phyloP scores from a whole-genome alignment of 2,113 vertebrate species.

The Glaucomys volans region DNA sequence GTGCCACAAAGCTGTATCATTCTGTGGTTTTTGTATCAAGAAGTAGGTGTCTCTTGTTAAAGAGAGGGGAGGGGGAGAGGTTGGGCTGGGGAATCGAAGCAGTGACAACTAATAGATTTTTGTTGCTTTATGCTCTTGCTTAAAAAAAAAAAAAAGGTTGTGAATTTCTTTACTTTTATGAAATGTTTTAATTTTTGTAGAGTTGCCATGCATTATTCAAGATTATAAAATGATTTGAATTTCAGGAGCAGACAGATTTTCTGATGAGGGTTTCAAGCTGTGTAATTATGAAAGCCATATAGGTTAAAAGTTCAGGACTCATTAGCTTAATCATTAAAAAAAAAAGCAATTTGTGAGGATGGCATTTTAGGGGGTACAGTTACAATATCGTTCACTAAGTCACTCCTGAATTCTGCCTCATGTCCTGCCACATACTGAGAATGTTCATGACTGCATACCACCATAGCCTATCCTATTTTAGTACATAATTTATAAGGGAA shows the following conservation, averaged over 20 bases:
- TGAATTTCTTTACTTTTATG: slow-evolving; percentile 87
- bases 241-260: slow-evolving; percentile 88
- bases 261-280: slow-evolving; percentile 91
- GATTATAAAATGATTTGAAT: slow-evolving; percentile 88
- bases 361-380: slow-evolving; percentile 74
- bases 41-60: background rate
- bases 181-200: slow-evolving; percentile 88
- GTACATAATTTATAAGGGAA: slow-evolving; percentile 73
- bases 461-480: slow-evolving; percentile 72
- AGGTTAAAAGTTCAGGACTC: slow-evolving; percentile 90
- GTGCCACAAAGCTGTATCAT: background rate
- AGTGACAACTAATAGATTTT: slow-evolving; percentile 74
- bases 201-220: slow-evolving; percentile 90
- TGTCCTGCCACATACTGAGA: slow-evolving; percentile 40
- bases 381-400: slow-evolving; percentile 66
- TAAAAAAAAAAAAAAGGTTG: slow-evolving; percentile 75
- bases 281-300: slow-evolving; percentile 89
- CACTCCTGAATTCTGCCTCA: slow-evolving; percentile 48
- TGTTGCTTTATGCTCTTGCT: slow-evolving; percentile 76
- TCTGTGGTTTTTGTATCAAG: background rate
- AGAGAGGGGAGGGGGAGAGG: background rate
- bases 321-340: slow-evolving; percentile 87
- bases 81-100: background rate
- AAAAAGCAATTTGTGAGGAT: slow-evolving; percentile 85
- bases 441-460: slow-evolving; percentile 46